Conservation (phyloP, 2,113 vertebrate genomes). For the Caracal caracal region DNA sequence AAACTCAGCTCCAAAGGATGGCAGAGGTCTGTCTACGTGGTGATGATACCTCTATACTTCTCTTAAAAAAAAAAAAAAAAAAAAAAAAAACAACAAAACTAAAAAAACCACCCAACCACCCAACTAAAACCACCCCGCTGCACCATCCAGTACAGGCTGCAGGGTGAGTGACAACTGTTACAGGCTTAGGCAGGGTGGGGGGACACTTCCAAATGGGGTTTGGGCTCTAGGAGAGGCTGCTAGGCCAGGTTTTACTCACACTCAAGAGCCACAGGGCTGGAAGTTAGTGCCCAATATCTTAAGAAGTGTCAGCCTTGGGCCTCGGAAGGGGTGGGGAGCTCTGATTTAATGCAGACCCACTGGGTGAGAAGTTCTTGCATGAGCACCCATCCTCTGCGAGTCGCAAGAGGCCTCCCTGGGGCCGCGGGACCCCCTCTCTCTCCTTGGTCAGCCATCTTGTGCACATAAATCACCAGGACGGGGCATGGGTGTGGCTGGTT, state of each 20-base stretch:
- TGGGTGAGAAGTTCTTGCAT: not conserved
- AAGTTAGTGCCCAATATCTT: not conserved
- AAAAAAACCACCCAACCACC: too few species aligned
- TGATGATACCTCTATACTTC: not conserved
- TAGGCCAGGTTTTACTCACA: not conserved
- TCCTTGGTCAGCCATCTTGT: not conserved
- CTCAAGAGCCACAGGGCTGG: not conserved
- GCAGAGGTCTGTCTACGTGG: not conserved
- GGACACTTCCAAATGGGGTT: not conserved
- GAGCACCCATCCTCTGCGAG: not conserved
- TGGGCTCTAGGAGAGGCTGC: not conserved
- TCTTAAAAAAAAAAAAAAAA: not conserved
- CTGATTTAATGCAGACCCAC: not conserved
- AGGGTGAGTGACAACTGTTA: not conserved
- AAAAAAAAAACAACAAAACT: too few species aligned
- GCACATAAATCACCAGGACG: constrained; percentile 29
- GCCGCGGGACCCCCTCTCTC: fast-evolving
- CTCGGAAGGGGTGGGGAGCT: not conserved
- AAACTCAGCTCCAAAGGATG: not conserved
- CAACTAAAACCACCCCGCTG: too few species aligned
- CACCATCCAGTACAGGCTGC: not conserved
- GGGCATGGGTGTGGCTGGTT: constrained; percentile 32
- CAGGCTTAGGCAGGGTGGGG: fast-evolving
- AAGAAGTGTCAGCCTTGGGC: not conserved
- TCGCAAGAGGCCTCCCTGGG: not conserved